Percentiles rank a stretch among this genome's conserved stretches.
Evolutionary conservation across 2,888 invertebrate genomes (phyloP).

Genomic region (Frankliniella intonsa): DNA sequence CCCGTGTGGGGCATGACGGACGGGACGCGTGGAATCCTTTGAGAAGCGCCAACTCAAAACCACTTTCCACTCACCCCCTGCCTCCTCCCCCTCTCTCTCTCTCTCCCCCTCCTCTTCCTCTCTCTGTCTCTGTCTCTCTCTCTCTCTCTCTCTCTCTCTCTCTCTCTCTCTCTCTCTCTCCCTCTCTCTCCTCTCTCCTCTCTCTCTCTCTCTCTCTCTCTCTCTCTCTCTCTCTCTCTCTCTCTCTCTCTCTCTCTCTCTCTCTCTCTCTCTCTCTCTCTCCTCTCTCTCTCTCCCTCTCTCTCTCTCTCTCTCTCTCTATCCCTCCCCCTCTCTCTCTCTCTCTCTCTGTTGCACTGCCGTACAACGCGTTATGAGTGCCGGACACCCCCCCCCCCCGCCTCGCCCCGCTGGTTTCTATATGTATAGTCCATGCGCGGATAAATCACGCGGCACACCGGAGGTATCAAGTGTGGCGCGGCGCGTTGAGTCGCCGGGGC

Average conservation of each 20-base stretch:
- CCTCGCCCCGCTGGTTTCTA: too few species aligned
- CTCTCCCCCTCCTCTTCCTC: neutral
- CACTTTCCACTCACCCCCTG: neutral
- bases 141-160: neutral
- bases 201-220: neutral
- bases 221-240: neutral
- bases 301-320: too few species aligned
- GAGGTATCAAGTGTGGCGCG: too few species aligned
- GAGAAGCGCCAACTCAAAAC: neutral
- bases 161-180: neutral
- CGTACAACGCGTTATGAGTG: too few species aligned
- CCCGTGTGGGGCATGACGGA: neutral
- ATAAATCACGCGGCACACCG: too few species aligned
- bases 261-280: neutral
- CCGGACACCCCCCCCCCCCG: too few species aligned
- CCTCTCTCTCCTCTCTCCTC: neutral
- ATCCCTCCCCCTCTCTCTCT: too few species aligned
- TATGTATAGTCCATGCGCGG: too few species aligned
- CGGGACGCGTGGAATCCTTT: slow-evolving; percentile 1
- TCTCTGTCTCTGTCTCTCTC: neutral
- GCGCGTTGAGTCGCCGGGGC: too few species aligned
- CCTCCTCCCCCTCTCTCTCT: neutral
- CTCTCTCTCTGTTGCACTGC: too few species aligned
- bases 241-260: neutral
- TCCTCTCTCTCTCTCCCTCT: too few species aligned